Evolutionary conservation across 1,140 invertebrate genomes (phyloP), one percentile per base, ranked within the genome.

Genomic region (Nephila pilipes): DNA sequence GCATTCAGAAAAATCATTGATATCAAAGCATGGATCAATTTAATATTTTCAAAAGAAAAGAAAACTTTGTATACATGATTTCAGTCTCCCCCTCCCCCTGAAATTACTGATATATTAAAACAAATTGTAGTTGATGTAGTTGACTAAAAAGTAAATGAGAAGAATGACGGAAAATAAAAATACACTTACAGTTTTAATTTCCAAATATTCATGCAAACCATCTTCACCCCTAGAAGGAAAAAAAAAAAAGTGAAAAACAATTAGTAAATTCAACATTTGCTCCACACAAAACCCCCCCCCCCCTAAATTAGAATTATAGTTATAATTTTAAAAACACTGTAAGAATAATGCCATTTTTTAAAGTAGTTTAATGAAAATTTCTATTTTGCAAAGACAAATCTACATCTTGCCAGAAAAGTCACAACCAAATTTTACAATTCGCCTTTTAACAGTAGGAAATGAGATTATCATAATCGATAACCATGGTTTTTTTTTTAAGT

Each of bases 181-280:
- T 63, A 38, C 14, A 93, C 94, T 93, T 55, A 94, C 94, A 10
- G 94, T 94, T 92, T 94, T 94, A 1, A 93, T 63, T 89, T 94
- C 94, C n/a, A 88, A 54, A 80, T 94, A 94, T 29, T 93, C 87
- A 46, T 94, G 57, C 25, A 94, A 60, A n/a, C 94, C 94, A 69
- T 94, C 94, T 85, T 94, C 93, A 46, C 94, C 94, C 29, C 94
- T 94, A 36, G 1, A 93, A 94, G 8, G 38, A 58, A 75, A 79
- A 36, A 83, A 55, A 58, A 54, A 14, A 10, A 57, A 16, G n/a
- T 38, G 6, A 63, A 46, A 20, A 32, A 36, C 12, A 54, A n/a
- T 60, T 10, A 87, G 36, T 4, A 25, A 54, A 0, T 4, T 8
- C 8, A 65, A n/a, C 1, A 8, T 1, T 6, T 63, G 5, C 8